phyloP scores from a whole-genome alignment of 2,113 vertebrate genomes.

The Acanthochromis polyacanthus region DNA sequence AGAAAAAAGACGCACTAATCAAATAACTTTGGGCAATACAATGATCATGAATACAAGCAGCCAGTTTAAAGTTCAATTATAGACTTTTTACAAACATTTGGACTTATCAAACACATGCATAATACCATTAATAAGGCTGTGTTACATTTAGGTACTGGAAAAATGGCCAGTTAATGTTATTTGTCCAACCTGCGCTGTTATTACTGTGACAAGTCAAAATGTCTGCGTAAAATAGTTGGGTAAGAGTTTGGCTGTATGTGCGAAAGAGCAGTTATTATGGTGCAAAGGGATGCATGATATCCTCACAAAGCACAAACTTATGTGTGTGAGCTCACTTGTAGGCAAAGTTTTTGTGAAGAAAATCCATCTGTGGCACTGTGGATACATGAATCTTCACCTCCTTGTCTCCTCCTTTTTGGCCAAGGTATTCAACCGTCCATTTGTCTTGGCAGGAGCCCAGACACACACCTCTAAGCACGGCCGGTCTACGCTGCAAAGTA shows the following conservation, averaged over 20 bases:
- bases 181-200: background rate
- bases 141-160: background rate
- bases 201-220: constrained; percentile 3
- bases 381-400: constrained; percentile 95
- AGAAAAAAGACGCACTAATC: background rate
- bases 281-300: no score
- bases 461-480: constrained; percentile 88
- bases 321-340: constrained; percentile 87
- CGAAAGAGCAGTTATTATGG: no score
- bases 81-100: background rate
- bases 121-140: no score
- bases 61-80: background rate
- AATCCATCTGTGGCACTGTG: constrained; percentile 91
- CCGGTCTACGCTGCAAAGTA: constrained; percentile 88
- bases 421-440: constrained; percentile 92
- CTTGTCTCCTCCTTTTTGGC: constrained; percentile 81
- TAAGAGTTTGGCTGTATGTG: background rate
- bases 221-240: background rate
- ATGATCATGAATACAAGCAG: background rate
- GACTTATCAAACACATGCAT: background rate
- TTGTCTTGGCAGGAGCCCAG: constrained; percentile 89
- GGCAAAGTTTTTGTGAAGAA: constrained; percentile 95
- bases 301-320: no score
- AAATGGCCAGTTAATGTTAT: background rate
- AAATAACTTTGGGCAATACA: background rate